Evolutionary conservation across 2,797 vertebrate species (phyloP), one percentile per base, ranked within the genome.

Genomic region (Hoplostethus atlanticus): DNA sequence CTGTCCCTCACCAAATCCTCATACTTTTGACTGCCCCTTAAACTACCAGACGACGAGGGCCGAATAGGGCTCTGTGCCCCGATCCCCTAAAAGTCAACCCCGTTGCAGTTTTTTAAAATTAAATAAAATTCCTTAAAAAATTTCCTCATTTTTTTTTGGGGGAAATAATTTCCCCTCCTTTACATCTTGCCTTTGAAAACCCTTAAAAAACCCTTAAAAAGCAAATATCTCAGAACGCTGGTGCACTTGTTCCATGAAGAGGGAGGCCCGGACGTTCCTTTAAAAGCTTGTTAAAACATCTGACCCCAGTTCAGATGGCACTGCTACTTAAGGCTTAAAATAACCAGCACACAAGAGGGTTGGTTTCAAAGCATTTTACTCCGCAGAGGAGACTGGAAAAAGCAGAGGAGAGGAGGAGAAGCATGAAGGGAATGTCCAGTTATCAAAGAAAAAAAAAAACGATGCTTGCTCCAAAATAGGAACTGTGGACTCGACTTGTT

Each of bases 391-490:
- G 44, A 57, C 50, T 55, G 42, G 46, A 73, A 64, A 66, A 70
- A 63, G 30, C 13, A 1, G 31, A 65, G 54, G 56, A 51, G 73
- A 66, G 46, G 28, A 72, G 61, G 47, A 48, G 40, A 64, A 60
- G 56, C 51, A 79, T 61, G 71, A 64, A 13, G 77, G 38, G 73
- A 80, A 83, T 77, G 72, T 48, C 17, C 55, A 62, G 28, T 77
- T 78, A 71, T 72, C 64, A 53, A 64, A 68, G 42, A 68, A 47
- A 79, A 46, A 31, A 69, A 81, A 21, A 21, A 21, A 21, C 48
- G 40, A 42, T 30, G 59, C 55, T 48, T 13, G 25, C n/a, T 78
- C 59, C 51, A n/a, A 47, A 66, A 16, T n/a, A 51, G 71, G 56
- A 51, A 59, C 42, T 46, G 15, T 66, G 40, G 61, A 36, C 52